These are phyloP conservation scores for Panurus biarmicus DNA, from an alignment of 2,113 vertebrate genomes.

Conservation along the genomic window DNA sequence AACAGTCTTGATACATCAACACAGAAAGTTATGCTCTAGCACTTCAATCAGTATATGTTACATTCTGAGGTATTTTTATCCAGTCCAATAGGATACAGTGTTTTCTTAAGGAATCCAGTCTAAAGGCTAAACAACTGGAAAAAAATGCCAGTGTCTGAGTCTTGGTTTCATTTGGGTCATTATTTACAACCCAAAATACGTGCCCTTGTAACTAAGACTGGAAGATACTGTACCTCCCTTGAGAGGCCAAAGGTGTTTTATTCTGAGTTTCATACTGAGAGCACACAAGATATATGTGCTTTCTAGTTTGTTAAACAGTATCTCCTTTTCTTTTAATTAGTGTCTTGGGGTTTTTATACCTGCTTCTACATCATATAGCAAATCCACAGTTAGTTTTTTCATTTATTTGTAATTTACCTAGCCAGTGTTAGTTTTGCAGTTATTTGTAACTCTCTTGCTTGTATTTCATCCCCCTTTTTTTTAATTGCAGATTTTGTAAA, in stretches of 20 bases:
- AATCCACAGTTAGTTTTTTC: neutral
- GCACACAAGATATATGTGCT: neutral
- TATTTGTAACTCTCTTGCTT: neutral
- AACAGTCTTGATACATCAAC: neutral
- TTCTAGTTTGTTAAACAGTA: neutral
- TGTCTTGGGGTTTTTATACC: neutral
- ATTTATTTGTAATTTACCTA: neutral
- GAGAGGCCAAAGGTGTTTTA: neutral
- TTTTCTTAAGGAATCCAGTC: neutral
- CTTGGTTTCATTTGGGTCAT: neutral
- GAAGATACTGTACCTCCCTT: neutral
- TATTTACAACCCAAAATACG: neutral
- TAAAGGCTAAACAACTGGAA: neutral
- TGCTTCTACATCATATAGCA: neutral
- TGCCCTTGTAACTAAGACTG: neutral
- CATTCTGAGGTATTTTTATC: neutral
- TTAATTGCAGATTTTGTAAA: constrained; percentile 82
- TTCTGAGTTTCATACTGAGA: neutral
- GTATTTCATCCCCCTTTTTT: neutral
- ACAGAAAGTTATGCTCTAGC: neutral
- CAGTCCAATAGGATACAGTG: neutral
- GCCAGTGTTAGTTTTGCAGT: neutral
- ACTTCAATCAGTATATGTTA: neutral
- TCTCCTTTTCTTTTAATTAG: neutral
- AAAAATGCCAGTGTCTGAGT: neutral